phyloP scores from a whole-genome alignment of 2,797 vertebrate species.

The Spheniscus humboldti region DNA sequence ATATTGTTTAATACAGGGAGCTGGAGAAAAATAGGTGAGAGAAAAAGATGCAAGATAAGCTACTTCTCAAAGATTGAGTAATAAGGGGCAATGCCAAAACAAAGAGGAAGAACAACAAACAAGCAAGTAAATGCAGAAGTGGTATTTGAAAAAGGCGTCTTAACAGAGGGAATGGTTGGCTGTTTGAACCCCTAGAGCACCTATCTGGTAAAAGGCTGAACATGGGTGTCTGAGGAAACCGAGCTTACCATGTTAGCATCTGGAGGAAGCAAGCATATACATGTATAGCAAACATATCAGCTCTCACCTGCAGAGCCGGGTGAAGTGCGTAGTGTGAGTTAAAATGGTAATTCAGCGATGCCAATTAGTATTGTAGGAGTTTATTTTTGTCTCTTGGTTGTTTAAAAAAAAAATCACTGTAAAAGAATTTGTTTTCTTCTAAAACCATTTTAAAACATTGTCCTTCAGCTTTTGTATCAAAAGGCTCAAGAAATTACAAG shows the following conservation, averaged over 20 bases:
- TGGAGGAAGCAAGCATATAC: neutral
- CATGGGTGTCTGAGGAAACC: neutral
- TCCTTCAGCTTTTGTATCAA: neutral
- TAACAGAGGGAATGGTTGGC: neutral
- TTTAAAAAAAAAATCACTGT: neutral
- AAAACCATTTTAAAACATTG: neutral
- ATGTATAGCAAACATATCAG: accelerated
- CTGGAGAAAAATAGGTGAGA: neutral
- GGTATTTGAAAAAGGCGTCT: neutral
- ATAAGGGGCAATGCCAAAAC: neutral
- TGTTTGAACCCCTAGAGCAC: neutral
- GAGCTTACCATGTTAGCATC: neutral
- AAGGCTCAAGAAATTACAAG: neutral
- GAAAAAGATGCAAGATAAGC: neutral
- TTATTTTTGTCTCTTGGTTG: neutral
- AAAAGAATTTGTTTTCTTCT: neutral
- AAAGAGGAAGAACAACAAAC: neutral
- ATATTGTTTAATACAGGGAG: neutral
- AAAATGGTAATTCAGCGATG: neutral
- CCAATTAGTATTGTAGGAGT: neutral
- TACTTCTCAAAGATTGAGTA: neutral
- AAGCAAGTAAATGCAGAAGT: neutral
- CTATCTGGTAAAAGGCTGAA: neutral
- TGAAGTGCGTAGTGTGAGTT: neutral
- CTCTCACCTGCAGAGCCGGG: neutral